phyloP scores from a whole-genome alignment of 2,797 vertebrate species.

The Sebastes alutus region DNA sequence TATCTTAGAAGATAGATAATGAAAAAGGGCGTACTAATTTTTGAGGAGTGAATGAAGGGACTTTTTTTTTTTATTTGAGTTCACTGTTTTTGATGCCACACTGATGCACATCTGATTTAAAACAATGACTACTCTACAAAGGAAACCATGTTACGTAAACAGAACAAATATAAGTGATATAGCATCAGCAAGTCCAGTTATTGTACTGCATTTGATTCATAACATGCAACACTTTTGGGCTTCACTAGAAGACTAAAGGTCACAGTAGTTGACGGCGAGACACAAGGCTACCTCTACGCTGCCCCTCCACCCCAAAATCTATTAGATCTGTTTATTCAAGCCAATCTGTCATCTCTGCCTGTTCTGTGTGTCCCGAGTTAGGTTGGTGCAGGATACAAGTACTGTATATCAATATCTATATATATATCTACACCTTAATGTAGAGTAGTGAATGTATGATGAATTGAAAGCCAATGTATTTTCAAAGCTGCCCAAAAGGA shows the following conservation, averaged over 20 bases:
- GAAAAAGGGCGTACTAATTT: neutral
- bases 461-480: conserved; percentile 76
- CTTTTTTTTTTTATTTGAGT: conserved; percentile 29
- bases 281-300: conserved; percentile 79
- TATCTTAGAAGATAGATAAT: neutral
- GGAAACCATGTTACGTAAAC: neutral
- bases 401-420: conserved; percentile 70
- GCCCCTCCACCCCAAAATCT: conserved; percentile 30
- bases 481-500: conserved; percentile 67
- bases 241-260: conserved; percentile 30
- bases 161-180: neutral
- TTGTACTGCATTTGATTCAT: conserved; percentile 6
- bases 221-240: conserved; percentile 28
- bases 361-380: conserved; percentile 52
- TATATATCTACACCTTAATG: conserved; percentile 63
- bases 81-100: conserved; percentile 23
- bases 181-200: conserved; percentile 13
- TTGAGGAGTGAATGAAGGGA: conserved; percentile 25
- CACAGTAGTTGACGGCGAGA: conserved; percentile 49
- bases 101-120: conserved; percentile 29
- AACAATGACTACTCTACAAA: conserved; percentile 4
- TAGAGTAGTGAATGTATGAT: conserved; percentile 80
- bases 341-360: conserved; percentile 52
- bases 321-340: conserved; percentile 37
- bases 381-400: conserved; percentile 70